These are phyloP conservation scores for Cyanocitta stelleri DNA, from an alignment of 2,113 vertebrate species.

Conservation along the genomic window DNA sequence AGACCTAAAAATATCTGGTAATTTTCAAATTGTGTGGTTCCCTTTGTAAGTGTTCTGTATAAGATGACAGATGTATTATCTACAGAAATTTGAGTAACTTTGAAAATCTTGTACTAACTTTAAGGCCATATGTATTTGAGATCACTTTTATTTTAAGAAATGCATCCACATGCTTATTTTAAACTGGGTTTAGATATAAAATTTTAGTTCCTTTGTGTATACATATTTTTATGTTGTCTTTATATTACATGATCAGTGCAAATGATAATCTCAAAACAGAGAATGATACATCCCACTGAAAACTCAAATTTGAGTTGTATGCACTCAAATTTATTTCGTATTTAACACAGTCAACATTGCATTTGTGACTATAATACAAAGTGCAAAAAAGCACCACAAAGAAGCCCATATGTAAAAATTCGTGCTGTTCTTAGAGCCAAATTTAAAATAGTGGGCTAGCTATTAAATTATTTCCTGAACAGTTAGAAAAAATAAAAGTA, in stretches of 20 bases:
- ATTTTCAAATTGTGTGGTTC: not conserved
- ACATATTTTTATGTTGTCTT: not conserved
- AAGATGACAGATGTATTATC: not conserved
- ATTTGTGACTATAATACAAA: not conserved
- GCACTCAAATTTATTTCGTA: not conserved
- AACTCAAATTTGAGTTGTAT: too few species aligned
- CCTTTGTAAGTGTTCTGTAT: not conserved
- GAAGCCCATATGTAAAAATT: not conserved
- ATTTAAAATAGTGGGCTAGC: not conserved
- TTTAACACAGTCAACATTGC: not conserved
- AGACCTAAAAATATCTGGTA: not conserved
- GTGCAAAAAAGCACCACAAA: not conserved
- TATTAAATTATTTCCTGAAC: not conserved
- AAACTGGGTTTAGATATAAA: not conserved
- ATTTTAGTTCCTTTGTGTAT: not conserved
- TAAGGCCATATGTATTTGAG: accelerated
- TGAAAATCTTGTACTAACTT: not conserved
- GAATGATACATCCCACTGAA: not conserved
- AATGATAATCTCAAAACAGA: not conserved
- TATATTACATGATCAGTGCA: not conserved
- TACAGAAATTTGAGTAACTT: not conserved
- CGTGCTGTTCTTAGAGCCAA: not conserved
- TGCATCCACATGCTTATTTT: not conserved
- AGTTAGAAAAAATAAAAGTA: not conserved
- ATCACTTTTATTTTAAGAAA: not conserved